These are phyloP conservation scores for Sciurus niger DNA, from an alignment of 2,113 vertebrate genomes.

Conservation along the genomic window DNA sequence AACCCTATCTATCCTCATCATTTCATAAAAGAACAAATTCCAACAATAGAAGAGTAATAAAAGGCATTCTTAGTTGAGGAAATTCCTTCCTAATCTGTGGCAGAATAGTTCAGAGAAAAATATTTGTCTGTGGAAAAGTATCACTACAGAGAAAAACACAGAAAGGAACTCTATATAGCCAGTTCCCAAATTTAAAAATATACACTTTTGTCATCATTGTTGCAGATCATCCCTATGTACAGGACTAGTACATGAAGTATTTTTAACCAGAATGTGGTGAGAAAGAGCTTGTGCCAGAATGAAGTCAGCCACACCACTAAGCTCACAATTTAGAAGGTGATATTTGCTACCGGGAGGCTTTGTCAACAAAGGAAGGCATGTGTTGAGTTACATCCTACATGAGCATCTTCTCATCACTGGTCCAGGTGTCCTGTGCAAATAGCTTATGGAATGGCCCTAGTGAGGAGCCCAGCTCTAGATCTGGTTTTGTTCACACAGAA, in stretches of 20 bases:
- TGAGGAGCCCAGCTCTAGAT: background rate
- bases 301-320: background rate
- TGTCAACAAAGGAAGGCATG: background rate
- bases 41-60: background rate
- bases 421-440: background rate
- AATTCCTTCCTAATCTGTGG: background rate
- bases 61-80: background rate
- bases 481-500: conserved; percentile 47
- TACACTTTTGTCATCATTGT: background rate
- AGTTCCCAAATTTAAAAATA: background rate
- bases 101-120: conserved; percentile 28
- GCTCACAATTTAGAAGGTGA: background rate
- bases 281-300: background rate
- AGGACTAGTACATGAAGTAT: background rate
- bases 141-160: background rate
- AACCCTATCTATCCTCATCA: background rate
- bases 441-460: background rate
- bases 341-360: background rate
- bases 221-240: background rate
- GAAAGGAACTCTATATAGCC: background rate
- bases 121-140: background rate
- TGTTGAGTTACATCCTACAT: background rate
- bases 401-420: background rate
- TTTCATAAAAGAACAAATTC: conserved; percentile 53
- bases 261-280: background rate